Percentiles rank a stretch among this genome's conserved stretches.
Conservation (phyloP, 2,888 invertebrate species). For the Nemotelus pantherinus region DNA sequence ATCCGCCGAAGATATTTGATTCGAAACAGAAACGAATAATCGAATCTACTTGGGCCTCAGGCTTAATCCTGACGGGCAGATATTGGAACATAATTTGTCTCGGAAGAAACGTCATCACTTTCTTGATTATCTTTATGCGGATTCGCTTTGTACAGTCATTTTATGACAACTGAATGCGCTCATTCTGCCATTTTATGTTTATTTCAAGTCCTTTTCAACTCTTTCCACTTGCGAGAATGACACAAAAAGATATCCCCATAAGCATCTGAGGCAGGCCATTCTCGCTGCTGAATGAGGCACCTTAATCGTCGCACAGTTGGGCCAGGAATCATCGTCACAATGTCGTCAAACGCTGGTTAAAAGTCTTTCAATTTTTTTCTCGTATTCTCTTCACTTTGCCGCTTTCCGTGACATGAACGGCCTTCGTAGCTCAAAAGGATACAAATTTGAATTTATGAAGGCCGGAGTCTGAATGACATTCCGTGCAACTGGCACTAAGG, state of each 20-base stretch:
- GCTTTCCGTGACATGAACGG: no score
- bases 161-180: slow-evolving; percentile 25
- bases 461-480: not conserved
- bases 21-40: not conserved
- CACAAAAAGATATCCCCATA: slow-evolving; percentile 5
- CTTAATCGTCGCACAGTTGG: slow-evolving; percentile 24
- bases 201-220: slow-evolving; percentile 41
- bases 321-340: slow-evolving; percentile 28
- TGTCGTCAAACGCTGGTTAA: slow-evolving; percentile 29
- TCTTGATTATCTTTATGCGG: slow-evolving; percentile 6
- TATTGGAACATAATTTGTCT: not conserved
- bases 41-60: no score
- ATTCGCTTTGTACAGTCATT: not conserved
- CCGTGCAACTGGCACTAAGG: not conserved
- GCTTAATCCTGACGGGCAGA: not conserved
- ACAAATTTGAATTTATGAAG: slow-evolving; percentile 41
- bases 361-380: slow-evolving; percentile 30
- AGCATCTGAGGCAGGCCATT: slow-evolving; percentile 17
- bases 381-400: not conserved
- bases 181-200: slow-evolving; percentile 32
- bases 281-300: slow-evolving; percentile 12
- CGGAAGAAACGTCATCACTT: slow-evolving; percentile 25
- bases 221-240: not conserved
- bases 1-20: not conserved
- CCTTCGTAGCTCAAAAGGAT: not conserved